Percentiles rank a stretch among this genome's conserved stretches.
Evolutionary conservation across 2,113 vertebrate genomes (phyloP).

Genomic region (Procavia capensis): DNA sequence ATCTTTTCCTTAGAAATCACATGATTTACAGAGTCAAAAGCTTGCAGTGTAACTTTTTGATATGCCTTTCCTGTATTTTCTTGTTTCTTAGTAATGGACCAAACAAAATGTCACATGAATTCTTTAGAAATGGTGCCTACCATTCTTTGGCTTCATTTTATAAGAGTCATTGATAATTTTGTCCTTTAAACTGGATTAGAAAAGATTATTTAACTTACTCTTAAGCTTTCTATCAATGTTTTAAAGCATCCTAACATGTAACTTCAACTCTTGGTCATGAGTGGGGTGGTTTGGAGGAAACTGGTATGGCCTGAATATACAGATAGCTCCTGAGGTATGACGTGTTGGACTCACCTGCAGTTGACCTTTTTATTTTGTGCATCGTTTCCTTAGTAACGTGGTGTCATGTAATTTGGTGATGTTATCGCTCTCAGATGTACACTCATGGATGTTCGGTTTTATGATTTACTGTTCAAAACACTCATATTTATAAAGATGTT

Average conservation of each 20-base stretch:
- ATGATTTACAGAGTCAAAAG: background rate
- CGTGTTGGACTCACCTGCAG: background rate
- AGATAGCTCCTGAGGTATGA: background rate
- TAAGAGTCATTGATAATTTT: background rate
- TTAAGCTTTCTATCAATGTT: background rate
- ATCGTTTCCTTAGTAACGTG: background rate
- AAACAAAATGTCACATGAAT: background rate
- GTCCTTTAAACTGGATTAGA: background rate
- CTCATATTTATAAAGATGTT: background rate
- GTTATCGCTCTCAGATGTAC: background rate
- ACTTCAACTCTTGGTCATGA: background rate
- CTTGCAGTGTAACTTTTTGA: background rate
- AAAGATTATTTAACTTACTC: conserved; percentile 7
- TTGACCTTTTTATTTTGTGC: too few relatives aligned
- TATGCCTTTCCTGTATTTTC: background rate
- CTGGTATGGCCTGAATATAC: background rate
- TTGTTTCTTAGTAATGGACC: background rate
- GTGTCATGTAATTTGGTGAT: background rate
- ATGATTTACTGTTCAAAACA: background rate
- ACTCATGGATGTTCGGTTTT: background rate
- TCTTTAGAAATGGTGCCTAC: background rate
- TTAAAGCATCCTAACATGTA: background rate
- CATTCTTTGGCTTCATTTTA: background rate
- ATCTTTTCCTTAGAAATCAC: background rate
- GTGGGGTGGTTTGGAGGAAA: background rate